These are phyloP conservation scores for Columba livia DNA, from an alignment of 2,113 vertebrate species.

Conservation along the genomic window DNA sequence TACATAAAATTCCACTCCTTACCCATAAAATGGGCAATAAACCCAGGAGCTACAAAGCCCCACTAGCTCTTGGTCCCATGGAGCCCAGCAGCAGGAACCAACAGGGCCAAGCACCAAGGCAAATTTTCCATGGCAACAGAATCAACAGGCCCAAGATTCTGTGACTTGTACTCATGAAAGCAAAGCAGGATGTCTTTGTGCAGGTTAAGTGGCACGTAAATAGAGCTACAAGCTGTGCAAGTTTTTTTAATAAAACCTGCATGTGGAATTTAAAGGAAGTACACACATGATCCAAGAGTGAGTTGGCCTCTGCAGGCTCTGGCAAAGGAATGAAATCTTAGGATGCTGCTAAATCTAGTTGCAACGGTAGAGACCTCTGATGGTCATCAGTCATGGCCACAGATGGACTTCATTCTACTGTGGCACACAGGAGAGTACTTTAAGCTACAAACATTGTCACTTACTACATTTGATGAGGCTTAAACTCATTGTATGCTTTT, in stretches of 20 bases:
- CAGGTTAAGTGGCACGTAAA: not conserved
- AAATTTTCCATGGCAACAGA: not conserved
- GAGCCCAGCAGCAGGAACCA: not conserved
- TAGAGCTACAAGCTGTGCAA: not conserved
- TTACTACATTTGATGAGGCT: not conserved
- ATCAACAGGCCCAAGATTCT: not conserved
- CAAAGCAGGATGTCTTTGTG: not conserved
- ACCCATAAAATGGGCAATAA: not conserved
- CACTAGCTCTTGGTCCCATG: not conserved
- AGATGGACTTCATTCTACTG: not conserved
- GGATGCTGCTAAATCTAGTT: rapidly evolving
- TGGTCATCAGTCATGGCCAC: not conserved
- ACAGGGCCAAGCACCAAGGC: not conserved
- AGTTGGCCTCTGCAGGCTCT: not conserved
- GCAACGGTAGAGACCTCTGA: not conserved
- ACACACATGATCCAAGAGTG: not conserved
- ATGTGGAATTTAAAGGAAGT: not conserved
- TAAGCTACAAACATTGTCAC: not conserved
- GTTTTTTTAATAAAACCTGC: not conserved
- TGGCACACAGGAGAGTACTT: not conserved
- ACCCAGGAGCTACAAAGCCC: not conserved
- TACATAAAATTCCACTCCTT: not conserved
- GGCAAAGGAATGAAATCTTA: not conserved
- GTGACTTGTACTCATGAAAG: not conserved
- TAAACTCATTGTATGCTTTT: not conserved